Conservation (phyloP, 1,140 invertebrate species). For the Mizuhopecten yessoensis region DNA sequence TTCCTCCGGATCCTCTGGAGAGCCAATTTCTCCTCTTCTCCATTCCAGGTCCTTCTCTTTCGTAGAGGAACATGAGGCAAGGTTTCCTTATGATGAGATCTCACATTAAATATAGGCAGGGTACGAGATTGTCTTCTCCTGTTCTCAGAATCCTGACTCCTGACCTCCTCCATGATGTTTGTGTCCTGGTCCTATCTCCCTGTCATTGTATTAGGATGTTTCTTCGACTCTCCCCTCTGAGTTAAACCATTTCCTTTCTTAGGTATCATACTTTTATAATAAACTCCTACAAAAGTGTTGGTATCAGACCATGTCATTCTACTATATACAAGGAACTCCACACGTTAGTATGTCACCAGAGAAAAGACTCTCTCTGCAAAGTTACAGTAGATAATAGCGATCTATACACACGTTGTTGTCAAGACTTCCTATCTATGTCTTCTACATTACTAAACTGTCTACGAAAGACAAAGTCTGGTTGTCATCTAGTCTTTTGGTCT, state of each 20-base stretch:
- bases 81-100: neutral
- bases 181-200: neutral
- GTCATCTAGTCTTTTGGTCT: neutral
- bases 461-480: neutral
- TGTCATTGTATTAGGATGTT: neutral
- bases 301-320: neutral
- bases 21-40: neutral
- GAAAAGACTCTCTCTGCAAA: neutral
- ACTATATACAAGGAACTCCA: neutral
- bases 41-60: slow-evolving; percentile 23
- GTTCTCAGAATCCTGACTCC: neutral
- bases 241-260: neutral
- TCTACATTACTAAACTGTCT: neutral
- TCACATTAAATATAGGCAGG: neutral
- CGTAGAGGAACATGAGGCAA: neutral
- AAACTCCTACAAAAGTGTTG: neutral
- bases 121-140: slow-evolving; percentile 10
- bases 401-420: neutral
- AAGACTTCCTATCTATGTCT: neutral
- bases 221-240: neutral
- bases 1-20: neutral
- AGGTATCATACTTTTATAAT: neutral
- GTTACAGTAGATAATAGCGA: neutral
- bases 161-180: neutral
- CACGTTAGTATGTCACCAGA: neutral